These are phyloP conservation scores for Drosophila kanekoi DNA, from an alignment of 2,888 invertebrate species.

Conservation along the genomic window DNA sequence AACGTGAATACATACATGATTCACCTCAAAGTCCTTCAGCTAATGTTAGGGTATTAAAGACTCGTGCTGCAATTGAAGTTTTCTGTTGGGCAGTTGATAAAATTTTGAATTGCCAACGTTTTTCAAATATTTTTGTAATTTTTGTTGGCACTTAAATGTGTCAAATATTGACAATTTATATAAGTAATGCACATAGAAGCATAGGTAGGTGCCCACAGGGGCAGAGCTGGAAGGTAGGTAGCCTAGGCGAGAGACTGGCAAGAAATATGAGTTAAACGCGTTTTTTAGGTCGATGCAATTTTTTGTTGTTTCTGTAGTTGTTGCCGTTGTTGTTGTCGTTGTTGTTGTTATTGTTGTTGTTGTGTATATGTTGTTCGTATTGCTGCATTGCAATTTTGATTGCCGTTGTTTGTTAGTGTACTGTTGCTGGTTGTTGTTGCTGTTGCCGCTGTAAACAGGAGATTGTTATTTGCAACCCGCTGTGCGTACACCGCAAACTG, in stretches of 20 bases:
- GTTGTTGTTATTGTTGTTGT: slow-evolving; percentile 31
- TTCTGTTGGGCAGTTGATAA: slow-evolving; percentile 39
- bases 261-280: slow-evolving; percentile 79
- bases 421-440: slow-evolving; percentile 41
- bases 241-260: slow-evolving; percentile 55
- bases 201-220: slow-evolving; percentile 14
- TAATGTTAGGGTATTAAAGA: slow-evolving; percentile 16
- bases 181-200: slow-evolving; percentile 54
- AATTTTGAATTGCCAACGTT: slow-evolving; percentile 35
- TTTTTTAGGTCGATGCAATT: slow-evolving; percentile 70
- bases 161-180: slow-evolving; percentile 81
- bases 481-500: slow-evolving; percentile 80
- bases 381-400: slow-evolving; percentile 64
- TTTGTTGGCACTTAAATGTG: slow-evolving; percentile 74
- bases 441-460: slow-evolving; percentile 75
- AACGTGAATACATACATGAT: neutral
- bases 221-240: slow-evolving; percentile 12
- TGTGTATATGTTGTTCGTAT: slow-evolving; percentile 45
- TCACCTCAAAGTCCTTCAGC: neutral
- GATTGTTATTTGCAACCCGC: slow-evolving; percentile 80
- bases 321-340: slow-evolving; percentile 13
- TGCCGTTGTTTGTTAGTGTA: slow-evolving; percentile 62
- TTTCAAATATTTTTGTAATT: slow-evolving; percentile 23
- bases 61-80: neutral
- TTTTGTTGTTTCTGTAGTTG: slow-evolving; percentile 24